phyloP scores from a whole-genome alignment of 1,140 invertebrate species.

The Sycophaga agraensis region DNA sequence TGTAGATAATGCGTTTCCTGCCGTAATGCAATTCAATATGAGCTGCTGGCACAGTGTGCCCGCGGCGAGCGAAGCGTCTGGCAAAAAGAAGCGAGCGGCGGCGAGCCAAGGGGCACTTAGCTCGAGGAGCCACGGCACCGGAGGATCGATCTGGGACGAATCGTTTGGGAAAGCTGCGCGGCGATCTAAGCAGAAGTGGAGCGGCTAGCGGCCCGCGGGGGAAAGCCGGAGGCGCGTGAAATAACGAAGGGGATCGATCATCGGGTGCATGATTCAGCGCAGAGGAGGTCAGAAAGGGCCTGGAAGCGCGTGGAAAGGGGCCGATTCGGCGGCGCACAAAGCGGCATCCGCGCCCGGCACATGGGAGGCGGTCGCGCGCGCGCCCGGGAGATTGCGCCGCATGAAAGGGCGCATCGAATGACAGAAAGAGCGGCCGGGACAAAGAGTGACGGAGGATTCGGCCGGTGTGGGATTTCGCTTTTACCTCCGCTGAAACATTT shows the following conservation, averaged over 20 bases:
- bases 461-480: slow-evolving; percentile 32
- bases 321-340: no score
- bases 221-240: neutral
- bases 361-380: no score
- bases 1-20: no score
- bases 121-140: no score
- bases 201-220: neutral
- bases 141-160: no score
- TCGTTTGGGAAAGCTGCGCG: no score
- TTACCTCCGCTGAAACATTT: slow-evolving; percentile 35
- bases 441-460: slow-evolving; percentile 6
- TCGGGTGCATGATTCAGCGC: neutral
- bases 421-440: neutral
- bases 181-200: neutral
- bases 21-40: no score
- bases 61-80: no score
- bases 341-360: no score
- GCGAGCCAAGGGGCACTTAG: no score
- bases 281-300: neutral
- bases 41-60: no score
- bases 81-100: no score
- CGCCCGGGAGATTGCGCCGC: neutral
- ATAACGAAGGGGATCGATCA: neutral
- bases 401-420: slow-evolving; percentile 1
- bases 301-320: neutral